Evolutionary conservation across 2,888 invertebrate genomes (phyloP).

Genomic region (Acronicta alni): DNA sequence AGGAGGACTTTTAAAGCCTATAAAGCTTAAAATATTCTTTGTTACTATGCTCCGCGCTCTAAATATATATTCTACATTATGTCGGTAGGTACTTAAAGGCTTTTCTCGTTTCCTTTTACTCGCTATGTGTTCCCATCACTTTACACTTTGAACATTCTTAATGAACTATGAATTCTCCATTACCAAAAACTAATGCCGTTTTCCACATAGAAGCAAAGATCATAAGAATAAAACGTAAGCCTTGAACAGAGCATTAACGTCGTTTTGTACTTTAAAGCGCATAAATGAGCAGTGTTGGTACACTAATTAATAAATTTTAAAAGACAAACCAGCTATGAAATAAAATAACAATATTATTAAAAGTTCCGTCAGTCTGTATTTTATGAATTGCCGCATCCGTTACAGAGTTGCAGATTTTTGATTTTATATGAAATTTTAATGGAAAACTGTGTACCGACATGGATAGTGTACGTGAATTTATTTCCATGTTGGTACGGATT

Average conservation of each 20-base stretch:
- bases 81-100: background rate
- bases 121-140: background rate
- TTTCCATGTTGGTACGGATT: slow-evolving; percentile 29
- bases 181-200: slow-evolving; percentile 15
- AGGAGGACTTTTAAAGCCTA: no score
- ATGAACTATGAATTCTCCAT: slow-evolving; percentile 7
- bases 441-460: slow-evolving; percentile 20
- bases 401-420: slow-evolving; percentile 38
- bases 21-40: no score
- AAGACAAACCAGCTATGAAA: slow-evolving; percentile 55
- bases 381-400: slow-evolving; percentile 55
- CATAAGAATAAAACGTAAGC: slow-evolving; percentile 30
- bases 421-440: slow-evolving; percentile 42
- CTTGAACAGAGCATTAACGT: slow-evolving; percentile 37
- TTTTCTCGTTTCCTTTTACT: background rate
- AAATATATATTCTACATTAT: background rate
- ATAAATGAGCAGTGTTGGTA: slow-evolving; percentile 40
- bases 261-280: slow-evolving; percentile 25
- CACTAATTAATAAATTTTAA: slow-evolving; percentile 61
- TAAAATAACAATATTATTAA: slow-evolving; percentile 66
- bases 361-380: slow-evolving; percentile 54
- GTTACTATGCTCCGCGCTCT: background rate
- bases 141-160: slow-evolving; percentile 5
- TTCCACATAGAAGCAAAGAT: slow-evolving; percentile 21
- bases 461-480: slow-evolving; percentile 35